Evolutionary conservation across 1,140 invertebrate genomes (phyloP).

Genomic region (Drosophila ficusphila): DNA sequence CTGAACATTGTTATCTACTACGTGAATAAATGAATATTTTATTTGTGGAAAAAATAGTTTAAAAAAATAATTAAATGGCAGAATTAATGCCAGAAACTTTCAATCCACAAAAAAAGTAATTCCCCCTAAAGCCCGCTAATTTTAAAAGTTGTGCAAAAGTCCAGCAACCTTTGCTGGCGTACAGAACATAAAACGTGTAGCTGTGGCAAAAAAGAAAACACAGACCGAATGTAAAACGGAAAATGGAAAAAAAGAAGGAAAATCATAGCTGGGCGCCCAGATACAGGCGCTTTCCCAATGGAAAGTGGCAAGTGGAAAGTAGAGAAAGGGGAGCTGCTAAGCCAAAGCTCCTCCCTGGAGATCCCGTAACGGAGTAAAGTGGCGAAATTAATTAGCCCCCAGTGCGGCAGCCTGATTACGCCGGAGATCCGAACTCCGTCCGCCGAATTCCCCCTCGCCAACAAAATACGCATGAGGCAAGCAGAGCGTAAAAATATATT

Average conservation of each 20-base stretch:
- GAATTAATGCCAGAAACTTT: not conserved
- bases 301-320: no score
- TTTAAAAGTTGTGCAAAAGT: constrained; percentile 1
- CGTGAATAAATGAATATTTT: no score
- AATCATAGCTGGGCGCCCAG: constrained; percentile 41
- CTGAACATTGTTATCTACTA: no score
- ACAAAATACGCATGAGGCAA: constrained; percentile 46
- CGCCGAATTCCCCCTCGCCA: not conserved
- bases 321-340: constrained; percentile 20
- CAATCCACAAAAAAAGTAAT: not conserved
- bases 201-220: constrained; percentile 46
- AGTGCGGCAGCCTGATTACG: constrained; percentile 79
- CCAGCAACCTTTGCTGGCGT: constrained; percentile 1
- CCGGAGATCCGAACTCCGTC: constrained; percentile 49
- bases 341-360: constrained; percentile 58
- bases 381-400: constrained; percentile 82
- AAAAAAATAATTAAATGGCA: no score
- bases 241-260: constrained; percentile 22
- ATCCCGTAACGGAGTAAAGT: constrained; percentile 70
- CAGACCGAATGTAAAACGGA: constrained; percentile 36
- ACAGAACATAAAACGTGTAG: constrained; percentile 32
- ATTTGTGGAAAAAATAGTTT: no score
- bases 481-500: constrained; percentile 67
- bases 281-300: constrained; percentile 24
- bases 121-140: not conserved